These are phyloP conservation scores for Syngnathus acus DNA, from an alignment of 2,797 vertebrate genomes.

Conservation along the genomic window DNA sequence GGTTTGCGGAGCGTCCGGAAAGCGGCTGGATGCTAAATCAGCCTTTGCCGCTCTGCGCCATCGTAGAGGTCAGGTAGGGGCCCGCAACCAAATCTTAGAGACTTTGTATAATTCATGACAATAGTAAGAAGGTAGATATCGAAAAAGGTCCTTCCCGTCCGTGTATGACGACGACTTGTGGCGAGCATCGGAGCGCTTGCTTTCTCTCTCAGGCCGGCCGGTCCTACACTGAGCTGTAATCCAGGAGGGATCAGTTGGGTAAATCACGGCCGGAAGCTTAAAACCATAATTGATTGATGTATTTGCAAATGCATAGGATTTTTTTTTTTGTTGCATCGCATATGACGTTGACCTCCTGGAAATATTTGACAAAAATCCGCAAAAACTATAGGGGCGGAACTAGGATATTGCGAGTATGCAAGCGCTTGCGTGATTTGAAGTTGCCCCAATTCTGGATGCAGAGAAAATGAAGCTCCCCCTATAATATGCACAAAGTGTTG, in stretches of 20 bases:
- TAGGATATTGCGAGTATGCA: no score
- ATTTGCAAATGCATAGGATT: constrained; percentile 70
- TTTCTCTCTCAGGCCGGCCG: constrained; percentile 41
- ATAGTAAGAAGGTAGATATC: background rate
- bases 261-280: constrained; percentile 75
- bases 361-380: background rate
- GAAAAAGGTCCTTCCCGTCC: constrained; percentile 14
- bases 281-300: constrained; percentile 81
- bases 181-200: constrained; percentile 29
- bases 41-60: background rate
- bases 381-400: no score
- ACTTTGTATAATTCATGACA: background rate
- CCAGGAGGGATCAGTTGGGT: constrained; percentile 72
- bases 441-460: no score
- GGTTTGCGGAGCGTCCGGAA: background rate
- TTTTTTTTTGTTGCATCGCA: background rate
- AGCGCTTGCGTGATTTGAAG: no score
- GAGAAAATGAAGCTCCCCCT: no score
- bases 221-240: constrained; percentile 70
- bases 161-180: constrained; percentile 4
- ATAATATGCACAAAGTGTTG: background rate
- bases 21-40: background rate
- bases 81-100: background rate
- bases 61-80: background rate
- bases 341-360: background rate